Percentiles rank a stretch among this genome's conserved stretches.
phyloP scores from a whole-genome alignment of 2,797 vertebrate species.

The Micropoecilia bifurca region DNA sequence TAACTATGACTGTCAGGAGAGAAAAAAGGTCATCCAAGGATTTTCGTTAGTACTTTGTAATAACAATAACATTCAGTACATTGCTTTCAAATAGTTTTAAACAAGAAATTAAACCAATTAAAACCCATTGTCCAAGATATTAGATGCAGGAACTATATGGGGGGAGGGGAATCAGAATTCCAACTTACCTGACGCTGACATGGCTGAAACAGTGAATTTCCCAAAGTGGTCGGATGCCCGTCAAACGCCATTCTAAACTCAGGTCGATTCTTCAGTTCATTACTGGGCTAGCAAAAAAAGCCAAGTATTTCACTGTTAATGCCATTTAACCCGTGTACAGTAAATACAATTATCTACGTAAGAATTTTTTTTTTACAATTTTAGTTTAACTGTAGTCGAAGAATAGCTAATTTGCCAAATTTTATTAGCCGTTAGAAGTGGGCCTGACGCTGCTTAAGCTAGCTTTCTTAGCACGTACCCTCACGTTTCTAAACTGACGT shows the following conservation, averaged over 20 bases:
- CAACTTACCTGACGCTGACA: constrained; percentile 56
- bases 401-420: background rate
- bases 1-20: background rate
- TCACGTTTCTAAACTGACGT: background rate
- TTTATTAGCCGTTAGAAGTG: constrained; percentile 26
- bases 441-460: background rate
- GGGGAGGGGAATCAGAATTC: background rate
- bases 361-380: background rate
- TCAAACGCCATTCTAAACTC: constrained; percentile 68
- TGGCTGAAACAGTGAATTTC: constrained; percentile 61
- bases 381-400: background rate
- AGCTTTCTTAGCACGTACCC: background rate
- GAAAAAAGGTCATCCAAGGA: background rate
- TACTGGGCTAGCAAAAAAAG: constrained; percentile 43
- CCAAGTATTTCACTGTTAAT: background rate
- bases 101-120: background rate
- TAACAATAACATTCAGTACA: background rate
- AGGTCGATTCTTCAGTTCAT: constrained; percentile 54
- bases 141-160: background rate
- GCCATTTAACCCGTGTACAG: background rate
- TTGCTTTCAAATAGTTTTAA: background rate
- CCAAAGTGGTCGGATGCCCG: constrained; percentile 42
- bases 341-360: background rate
- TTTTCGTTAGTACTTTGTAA: background rate
- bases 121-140: background rate